phyloP scores from a whole-genome alignment of 2,888 invertebrate species.

The Drosophila paranaensis region DNA sequence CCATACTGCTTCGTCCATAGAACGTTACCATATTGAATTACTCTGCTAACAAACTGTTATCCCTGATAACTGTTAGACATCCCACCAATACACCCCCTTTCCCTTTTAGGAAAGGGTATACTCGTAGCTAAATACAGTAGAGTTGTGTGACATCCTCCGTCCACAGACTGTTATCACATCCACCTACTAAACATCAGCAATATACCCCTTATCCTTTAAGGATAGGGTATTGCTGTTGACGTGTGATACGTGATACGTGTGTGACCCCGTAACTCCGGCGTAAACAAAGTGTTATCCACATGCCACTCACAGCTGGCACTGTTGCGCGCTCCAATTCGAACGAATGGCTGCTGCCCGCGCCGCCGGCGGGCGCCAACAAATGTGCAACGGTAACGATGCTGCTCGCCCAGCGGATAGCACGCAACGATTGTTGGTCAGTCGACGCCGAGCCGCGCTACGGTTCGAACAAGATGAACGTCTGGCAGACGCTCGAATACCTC shows the following conservation, averaged over 20 bases:
- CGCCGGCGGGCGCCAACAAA: constrained; percentile 43
- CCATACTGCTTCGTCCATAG: neutral
- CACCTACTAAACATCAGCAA: neutral
- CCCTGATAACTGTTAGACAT: neutral
- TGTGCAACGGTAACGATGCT: constrained; percentile 82
- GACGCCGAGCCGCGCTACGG: constrained; percentile 79
- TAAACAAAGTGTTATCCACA: constrained; percentile 51
- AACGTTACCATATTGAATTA: no score
- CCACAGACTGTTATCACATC: neutral
- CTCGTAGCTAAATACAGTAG: no score
- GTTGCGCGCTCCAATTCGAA: constrained; percentile 66
- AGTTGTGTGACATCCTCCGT: neutral
- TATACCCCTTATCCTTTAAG: neutral
- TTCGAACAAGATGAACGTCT: constrained; percentile 83
- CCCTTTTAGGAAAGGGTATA: neutral
- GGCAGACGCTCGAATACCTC: constrained; percentile 83
- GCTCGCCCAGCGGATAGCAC: constrained; percentile 80
- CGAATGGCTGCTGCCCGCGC: constrained; percentile 56
- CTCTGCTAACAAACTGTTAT: neutral
- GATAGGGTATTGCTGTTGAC: constrained; percentile 20
- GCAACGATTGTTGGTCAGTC: constrained; percentile 83
- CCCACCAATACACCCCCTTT: neutral
- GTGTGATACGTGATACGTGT: constrained; percentile 28
- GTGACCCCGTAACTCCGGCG: constrained; percentile 29
- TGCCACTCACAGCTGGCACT: constrained; percentile 64